Evolutionary conservation across 2,113 vertebrate genomes (phyloP), one percentile per base, ranked within the genome.

Genomic region (Boulengeromyrus knoepffleri): DNA sequence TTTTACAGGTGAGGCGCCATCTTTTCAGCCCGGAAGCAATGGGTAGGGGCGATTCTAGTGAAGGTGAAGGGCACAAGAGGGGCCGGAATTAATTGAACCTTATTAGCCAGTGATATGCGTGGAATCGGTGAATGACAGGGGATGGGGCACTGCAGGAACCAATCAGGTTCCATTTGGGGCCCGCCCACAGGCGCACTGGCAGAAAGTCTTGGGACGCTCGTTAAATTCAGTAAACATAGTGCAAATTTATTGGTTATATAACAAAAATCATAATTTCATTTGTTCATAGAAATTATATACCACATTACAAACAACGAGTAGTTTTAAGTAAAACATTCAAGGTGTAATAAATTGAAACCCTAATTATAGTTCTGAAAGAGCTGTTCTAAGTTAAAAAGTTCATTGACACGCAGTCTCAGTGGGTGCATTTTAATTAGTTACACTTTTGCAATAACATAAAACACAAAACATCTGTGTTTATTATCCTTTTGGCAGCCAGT

Each of bases 1-100:
- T 94, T 96, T 19, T 96, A 98, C 93, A 80, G 74, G 74, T 80
- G 36, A 80, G 74, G 31, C 2, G 0, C 13, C 10, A 6, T 31
- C 3, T 12, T 85, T 49, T 50, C n/a, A 13, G 45, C 24, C 84
- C n/a, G 27, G 45, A 49, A 13, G 24, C 19, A 46, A n/a, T 66
- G 62, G 62, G 62, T 66, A 66, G 62, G 62, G 62, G 9, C n/a
- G 10, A 13, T 70, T 10, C 24, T 31, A 70, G n/a, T 31, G 10
- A 31, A 70, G n/a, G 62, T 70, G 9, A 70, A 70, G 62, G 62
- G n/a, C n/a, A 70, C 13, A 31, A 27, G n/a, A n/a, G 24, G 9
- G n/a, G 2, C 58, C 9, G 17, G n/a, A 27, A 66, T 66, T 66
- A 1, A 31, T 70, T 70, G 13, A 31, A 5, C 27, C 62, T 70